phyloP scores from a whole-genome alignment of 2,113 vertebrate genomes.

The Cyprinus carpio region DNA sequence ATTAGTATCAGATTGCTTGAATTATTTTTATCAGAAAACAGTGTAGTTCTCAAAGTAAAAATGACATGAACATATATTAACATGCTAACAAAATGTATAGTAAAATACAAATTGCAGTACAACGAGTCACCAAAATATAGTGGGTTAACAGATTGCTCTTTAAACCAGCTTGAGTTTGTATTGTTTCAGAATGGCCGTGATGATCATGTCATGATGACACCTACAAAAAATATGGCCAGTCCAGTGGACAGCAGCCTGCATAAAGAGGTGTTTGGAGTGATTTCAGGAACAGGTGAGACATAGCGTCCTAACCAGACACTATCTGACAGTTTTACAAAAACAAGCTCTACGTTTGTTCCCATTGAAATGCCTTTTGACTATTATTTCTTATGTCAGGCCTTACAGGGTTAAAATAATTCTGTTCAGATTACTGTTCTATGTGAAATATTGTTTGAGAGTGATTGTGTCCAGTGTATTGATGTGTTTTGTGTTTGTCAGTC shows the following conservation, averaged over 20 bases:
- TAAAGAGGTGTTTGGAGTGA: conserved; percentile 96
- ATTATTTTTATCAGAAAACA: neutral
- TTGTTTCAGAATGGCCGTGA: conserved; percentile 84
- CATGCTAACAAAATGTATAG: neutral
- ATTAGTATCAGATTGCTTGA: neutral
- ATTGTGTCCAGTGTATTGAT: neutral
- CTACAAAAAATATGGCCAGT: conserved; percentile 83
- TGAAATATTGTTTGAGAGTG: neutral
- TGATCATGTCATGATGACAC: conserved; percentile 82
- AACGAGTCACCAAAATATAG: neutral
- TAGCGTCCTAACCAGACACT: neutral
- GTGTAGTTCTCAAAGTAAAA: neutral
- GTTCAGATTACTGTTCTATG: neutral
- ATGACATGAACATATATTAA: neutral
- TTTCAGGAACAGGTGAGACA: conserved; percentile 90
- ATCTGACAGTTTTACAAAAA: neutral
- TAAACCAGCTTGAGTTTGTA: conserved; percentile 4
- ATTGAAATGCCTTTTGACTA: neutral
- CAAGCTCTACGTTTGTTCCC: neutral
- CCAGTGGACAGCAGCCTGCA: conserved; percentile 87
- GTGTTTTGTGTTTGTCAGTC: conserved; percentile 69
- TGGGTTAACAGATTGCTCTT: conserved; percentile 17
- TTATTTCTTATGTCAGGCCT: neutral
- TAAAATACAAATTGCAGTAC: neutral
- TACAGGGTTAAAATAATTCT: neutral